Base-by-base conservation (phyloP, 2,113 vertebrate genomes). In the Loxodonta africana region DNA sequence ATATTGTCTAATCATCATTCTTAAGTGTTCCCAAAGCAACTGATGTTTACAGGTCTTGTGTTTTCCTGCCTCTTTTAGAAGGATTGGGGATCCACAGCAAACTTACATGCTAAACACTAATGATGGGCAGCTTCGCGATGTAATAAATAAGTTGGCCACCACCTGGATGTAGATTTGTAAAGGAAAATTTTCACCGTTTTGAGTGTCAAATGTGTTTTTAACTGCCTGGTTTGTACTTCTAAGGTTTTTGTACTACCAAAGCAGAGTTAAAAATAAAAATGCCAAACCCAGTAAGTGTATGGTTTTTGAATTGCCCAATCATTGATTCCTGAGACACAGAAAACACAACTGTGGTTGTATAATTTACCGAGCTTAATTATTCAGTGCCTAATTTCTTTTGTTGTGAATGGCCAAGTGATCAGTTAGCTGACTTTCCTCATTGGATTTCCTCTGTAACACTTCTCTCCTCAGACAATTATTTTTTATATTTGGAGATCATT, bases 241-340 rank as follows among this genome's bases (percentile, higher is more conserved):
- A 95, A 25, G 89, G 97, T 92, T 99, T 99, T 99, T 99, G 95
- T 99, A 99, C 98, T 98, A 98, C 97, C 97, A 98, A 97, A 98
- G 87, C 93, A 97, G 91, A 97, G 95, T 98, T 97, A 95, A 97
- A 97, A 98, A 98, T 98, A 98, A 98, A 95, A 93, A 94, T 3
- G 28, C 95, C 94, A 95, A 93, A 74, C 18, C 18, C 73, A 41
- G 82, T n/a, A 23, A 1, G 30, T 5, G 37, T 48, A 37, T 48
- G 62, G 88, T 44, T 53, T 74, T n/a, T 77, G 65, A 83, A 21
- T 26, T 69, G 41, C 15, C 26, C 21, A 3, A 0, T 14, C 33
- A 4, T 65, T 6, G 46, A 6, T 9, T 33, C 15, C 48, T 14
- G 20, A 9, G 6, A 6, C 12, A 1, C 12, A 2, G 82, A 88